Base-by-base conservation (phyloP, 2,888 invertebrate genomes). In the Drosophila pegasa region DNA sequence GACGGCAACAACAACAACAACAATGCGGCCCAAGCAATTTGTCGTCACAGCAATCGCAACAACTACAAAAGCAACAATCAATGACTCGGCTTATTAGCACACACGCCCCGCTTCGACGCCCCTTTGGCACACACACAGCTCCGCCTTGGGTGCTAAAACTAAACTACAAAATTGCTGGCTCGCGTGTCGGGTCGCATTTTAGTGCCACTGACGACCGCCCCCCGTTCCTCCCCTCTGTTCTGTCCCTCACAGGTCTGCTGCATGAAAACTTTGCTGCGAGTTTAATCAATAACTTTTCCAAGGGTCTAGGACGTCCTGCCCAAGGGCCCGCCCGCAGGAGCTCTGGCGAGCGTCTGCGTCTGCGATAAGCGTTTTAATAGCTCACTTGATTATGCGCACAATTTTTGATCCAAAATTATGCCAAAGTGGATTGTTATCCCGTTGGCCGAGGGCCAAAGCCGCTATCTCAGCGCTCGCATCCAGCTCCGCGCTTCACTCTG, bases 91-190 rank as follows among this genome's bases (percentile, higher is more conserved):
- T 82, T 83, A 83, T 83, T 83, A 83, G 75, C 80, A 77, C 55
- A 77, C 58, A 43, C 57, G 52, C 59, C 54, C 58, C 64, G 3
- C 59, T 40, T 29, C 20, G 22, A 41, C 57, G 45, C 58, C 38
- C 66, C 59, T 52, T 50, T 43, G 56, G 59, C 58, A 33, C 43
- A 27, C 10, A 40, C 43, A 37, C 22, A 51, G 38, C 75, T 68
- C 43, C 58, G 75, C 75, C 75, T 76, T 70, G 69, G 83, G 82
- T 74, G 83, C 80, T 82, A 71, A 82, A 82, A 83, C 85, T 82
- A 82, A 80, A 85, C 82, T 83, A 77, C 77, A 77, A 84, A 84
- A 84, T 83, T 84, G 85, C 77, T 64, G 83, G 80, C 85, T 84
- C 83, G 85, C 83, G 85, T 84, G 83, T 85, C 80, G 81, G 72